Evolutionary conservation across 2,113 vertebrate species (phyloP).

Genomic region (Chloroceryle aenea): DNA sequence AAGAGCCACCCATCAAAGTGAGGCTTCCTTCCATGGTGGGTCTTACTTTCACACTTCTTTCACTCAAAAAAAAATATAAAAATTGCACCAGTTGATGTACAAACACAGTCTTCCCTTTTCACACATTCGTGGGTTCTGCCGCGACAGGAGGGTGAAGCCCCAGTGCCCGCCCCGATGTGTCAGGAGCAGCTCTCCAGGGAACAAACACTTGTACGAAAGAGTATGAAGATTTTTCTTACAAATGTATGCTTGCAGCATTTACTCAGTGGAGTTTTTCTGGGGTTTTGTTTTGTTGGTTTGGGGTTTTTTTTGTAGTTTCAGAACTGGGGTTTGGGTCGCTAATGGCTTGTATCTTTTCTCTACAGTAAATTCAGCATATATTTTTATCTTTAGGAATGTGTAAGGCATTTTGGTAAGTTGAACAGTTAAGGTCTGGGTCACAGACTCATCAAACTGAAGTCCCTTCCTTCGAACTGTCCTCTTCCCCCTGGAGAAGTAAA

Average conservation of each 20-base stretch:
- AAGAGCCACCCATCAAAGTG: slow-evolving; percentile 26
- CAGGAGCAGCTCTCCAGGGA: slow-evolving; percentile 6
- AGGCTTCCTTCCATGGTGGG: background rate
- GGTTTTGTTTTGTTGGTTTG: background rate
- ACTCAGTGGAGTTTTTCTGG: background rate
- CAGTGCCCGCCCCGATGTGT: background rate
- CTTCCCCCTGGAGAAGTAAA: slow-evolving; percentile 67
- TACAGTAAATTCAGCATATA: slow-evolving; percentile 71
- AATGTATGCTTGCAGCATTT: slow-evolving; percentile 29
- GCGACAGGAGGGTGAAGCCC: background rate
- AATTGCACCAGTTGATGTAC: slow-evolving; percentile 74
- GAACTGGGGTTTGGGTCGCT: slow-evolving; percentile 58
- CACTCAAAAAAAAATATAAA: background rate
- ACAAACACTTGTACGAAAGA: slow-evolving; percentile 56
- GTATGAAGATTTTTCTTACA: slow-evolving; percentile 59
- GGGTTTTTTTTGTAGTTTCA: background rate
- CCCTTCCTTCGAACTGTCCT: slow-evolving; percentile 73
- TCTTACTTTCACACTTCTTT: slow-evolving; percentile 19
- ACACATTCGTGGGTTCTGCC: slow-evolving; percentile 21
- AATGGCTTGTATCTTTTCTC: slow-evolving; percentile 70
- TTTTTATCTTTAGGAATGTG: slow-evolving; percentile 79
- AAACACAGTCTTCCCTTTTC: slow-evolving; percentile 63
- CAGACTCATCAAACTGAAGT: slow-evolving; percentile 79
- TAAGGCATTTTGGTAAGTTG: slow-evolving; percentile 84
- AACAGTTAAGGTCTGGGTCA: slow-evolving; percentile 59